Evolutionary conservation across 64 coral and sea anemone genomes (phyloP), one percentile per base, ranked within the genome.

Genomic region (Porites lutea): DNA sequence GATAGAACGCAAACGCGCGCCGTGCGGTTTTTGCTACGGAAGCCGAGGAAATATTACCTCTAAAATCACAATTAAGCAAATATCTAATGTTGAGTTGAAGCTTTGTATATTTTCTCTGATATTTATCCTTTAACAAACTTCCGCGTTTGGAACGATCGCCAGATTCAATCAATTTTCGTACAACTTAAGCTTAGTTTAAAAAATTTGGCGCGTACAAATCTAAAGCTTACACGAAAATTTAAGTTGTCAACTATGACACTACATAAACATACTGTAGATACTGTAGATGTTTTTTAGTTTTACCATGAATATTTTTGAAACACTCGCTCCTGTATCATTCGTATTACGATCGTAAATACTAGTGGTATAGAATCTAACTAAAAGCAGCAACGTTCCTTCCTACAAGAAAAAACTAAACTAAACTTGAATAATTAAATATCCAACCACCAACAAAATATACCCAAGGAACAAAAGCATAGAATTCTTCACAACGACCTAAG

Each of bases 381-480:
- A 84, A 82, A 19, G 16, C 18, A 19, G 81, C 47, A 14, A 13
- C 51, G 49, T 68, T 20, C 19, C 37, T 8, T 18, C 63, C 16
- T 20, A 69, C 44, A 6, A 13, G 69, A 10, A 45, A 3, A 49
- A 84, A 16, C 81, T 51, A 19, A 84, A n/a, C 60, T 52, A 67
- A 84, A 69, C 16, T 84, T 84, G 81, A 84, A 84, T 84, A 84
- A 69, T 84, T 84, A 84, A 84, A 84, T 68, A 69, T 84, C 48
- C 43, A 53, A 61, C 37, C 51, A 63, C 47, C 7, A 63, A 50
- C 67, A 78, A 78, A 27, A 61, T 2, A 65, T 48, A 69, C 15
- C 62, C 16, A 8, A 4, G 18, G 21, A 84, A 18, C 49, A 68
- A 84, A 67, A 52, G 44, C 61, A 68, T 69, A 11, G 44, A 68